These are phyloP conservation scores for Coelopa frigida DNA, from an alignment of 1,140 invertebrate species.

Conservation along the genomic window DNA sequence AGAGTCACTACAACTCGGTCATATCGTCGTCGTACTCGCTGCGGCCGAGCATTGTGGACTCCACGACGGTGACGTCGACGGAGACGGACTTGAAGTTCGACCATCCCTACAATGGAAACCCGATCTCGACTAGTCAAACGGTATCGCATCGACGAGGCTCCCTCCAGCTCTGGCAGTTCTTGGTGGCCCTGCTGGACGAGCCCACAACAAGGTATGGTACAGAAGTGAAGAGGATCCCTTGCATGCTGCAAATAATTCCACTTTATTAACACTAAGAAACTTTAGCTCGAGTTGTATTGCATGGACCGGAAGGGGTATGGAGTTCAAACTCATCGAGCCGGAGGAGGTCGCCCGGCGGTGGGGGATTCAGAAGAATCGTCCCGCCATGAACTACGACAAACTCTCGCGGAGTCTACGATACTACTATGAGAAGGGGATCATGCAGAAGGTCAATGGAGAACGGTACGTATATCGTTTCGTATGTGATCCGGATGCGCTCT, in stretches of 20 bases:
- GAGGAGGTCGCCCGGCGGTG: conserved; percentile 82
- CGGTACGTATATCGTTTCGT: conserved; percentile 95
- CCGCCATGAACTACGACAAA: conserved; percentile 97
- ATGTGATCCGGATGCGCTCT: conserved; percentile 86
- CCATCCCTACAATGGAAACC: conserved; percentile 31
- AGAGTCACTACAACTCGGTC: conserved; percentile 36
- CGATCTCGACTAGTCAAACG: conserved; percentile 34
- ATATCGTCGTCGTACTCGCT: conserved; percentile 38
- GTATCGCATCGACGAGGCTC: conserved; percentile 62
- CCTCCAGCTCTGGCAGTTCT: conserved; percentile 89
- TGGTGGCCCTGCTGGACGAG: conserved; percentile 82
- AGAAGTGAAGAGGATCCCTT: no score
- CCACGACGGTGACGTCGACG: conserved; percentile 28
- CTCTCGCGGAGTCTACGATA: conserved; percentile 85
- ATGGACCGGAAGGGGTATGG: conserved; percentile 91
- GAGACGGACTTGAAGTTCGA: conserved; percentile 34
- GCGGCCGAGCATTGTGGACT: conserved; percentile 28
- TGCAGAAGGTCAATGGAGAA: conserved; percentile 95
- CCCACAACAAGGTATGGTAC: conserved; percentile 52
- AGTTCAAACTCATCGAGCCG: conserved; percentile 91
- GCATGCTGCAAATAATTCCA: no score
- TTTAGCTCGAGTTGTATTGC: conserved; percentile 79
- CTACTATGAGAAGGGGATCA: conserved; percentile 97
- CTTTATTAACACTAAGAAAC: no score
- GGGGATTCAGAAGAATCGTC: conserved; percentile 81